A percentile compares a stretch with the other conserved stretches of the same genome.
Conservation (phyloP, 2,113 vertebrate species). For the Brachyhypopomus occidentalis region DNA sequence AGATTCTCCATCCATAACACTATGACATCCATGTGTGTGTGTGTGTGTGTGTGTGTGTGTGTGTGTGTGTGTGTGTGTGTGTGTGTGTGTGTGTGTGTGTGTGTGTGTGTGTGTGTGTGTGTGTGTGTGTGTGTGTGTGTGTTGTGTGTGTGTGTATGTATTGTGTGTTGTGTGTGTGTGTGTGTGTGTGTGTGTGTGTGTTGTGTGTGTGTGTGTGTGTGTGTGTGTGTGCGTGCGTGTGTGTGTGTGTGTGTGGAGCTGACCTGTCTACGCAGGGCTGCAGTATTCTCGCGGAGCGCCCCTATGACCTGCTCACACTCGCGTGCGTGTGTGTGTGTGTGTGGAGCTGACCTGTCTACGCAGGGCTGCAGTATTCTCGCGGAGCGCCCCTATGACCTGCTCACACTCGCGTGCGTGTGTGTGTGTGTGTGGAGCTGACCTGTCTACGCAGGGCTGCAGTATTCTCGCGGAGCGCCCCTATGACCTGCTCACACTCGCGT, state of each 20-base stretch:
- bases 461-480: slow-evolving; percentile 65
- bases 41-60: too few relatives aligned
- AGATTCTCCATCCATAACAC: too few relatives aligned
- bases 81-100: too few relatives aligned
- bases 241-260: neutral
- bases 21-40: too few relatives aligned
- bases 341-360: slow-evolving; percentile 47
- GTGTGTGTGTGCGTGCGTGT: too few relatives aligned
- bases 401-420: slow-evolving; percentile 57
- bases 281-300: slow-evolving; percentile 65
- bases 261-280: slow-evolving; percentile 57
- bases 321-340: neutral
- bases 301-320: slow-evolving; percentile 68
- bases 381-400: slow-evolving; percentile 66
- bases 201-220: too few relatives aligned
- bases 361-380: slow-evolving; percentile 62
- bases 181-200: too few relatives aligned
- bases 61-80: too few relatives aligned
- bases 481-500: slow-evolving; percentile 66
- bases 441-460: slow-evolving; percentile 55
- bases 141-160: too few relatives aligned
- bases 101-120: too few relatives aligned
- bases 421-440: slow-evolving; percentile 36
- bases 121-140: too few relatives aligned
- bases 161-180: too few relatives aligned